Conservation (phyloP, 2,113 vertebrate genomes). For the Marmota monax region DNA sequence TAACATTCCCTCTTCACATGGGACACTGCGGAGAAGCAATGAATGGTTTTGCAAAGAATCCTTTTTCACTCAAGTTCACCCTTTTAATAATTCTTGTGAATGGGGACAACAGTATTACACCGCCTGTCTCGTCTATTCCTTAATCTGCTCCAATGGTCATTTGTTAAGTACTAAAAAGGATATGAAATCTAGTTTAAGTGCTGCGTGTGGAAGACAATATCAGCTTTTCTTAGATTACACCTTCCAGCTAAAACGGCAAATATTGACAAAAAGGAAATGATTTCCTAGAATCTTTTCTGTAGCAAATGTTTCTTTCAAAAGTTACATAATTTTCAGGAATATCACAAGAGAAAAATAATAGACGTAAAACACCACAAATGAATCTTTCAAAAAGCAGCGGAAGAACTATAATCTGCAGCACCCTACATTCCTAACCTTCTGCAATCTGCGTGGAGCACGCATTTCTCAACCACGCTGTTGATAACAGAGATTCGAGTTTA, state of each 20-base stretch:
- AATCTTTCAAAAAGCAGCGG: conserved; percentile 47
- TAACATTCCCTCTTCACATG: conserved; percentile 16
- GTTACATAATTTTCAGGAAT: conserved; percentile 70
- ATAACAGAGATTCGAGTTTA: conserved; percentile 31
- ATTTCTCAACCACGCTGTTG: neutral
- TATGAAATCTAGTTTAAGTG: conserved; percentile 10
- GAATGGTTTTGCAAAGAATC: conserved; percentile 7
- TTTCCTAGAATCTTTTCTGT: conserved; percentile 57
- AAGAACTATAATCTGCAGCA: neutral
- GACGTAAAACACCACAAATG: neutral
- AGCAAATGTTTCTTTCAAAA: conserved; percentile 49
- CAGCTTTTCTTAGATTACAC: conserved; percentile 61
- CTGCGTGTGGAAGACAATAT: conserved; percentile 27
- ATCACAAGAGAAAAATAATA: conserved; percentile 39
- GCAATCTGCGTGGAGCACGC: neutral
- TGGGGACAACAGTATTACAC: neutral
- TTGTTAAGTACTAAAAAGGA: conserved; percentile 15
- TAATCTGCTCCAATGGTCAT: conserved; percentile 5
- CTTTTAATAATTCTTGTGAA: conserved; percentile 7
- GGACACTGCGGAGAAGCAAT: neutral
- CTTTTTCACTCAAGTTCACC: neutral
- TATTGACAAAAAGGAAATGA: conserved; percentile 61
- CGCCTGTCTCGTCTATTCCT: neutral
- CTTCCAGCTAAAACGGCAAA: conserved; percentile 59
- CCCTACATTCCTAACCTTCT: neutral